Base-by-base conservation (phyloP, 2,113 vertebrate species). In the Gopherus flavomarginatus region DNA sequence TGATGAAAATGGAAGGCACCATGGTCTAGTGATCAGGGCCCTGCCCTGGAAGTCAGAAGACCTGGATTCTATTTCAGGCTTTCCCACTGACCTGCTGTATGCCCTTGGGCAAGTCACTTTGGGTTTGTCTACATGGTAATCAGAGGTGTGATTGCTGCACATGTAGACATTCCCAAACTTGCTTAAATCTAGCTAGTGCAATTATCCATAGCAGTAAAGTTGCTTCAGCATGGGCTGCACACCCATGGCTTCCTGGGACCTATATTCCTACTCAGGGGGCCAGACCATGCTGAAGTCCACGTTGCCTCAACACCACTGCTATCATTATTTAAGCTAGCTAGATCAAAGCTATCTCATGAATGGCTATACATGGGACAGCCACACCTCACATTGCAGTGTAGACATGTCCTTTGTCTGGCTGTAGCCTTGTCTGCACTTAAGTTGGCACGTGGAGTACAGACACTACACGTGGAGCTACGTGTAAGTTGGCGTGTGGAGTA, bases 51-150 rank as follows among this genome's bases (percentile, higher is more conserved):
- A 77, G 65, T 81, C 81, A 95, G 97, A 94, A 97, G 91, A 95
- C 95, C 90, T 96, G 96, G 79, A 72, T 72, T 38, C 65, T 38
- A n/a, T 88, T 27, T 42, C 88, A 93, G 95, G 79, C 96, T 97
- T 96, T 92, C 94, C 84, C 75, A 44, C 42, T 27, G 65, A 79
- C 79, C 81, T 0, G 0, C 56, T 86, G 77, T 1, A 62, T 86
- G 92, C 78, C 35, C 52, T 17, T 24, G 85, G 81, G 79, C 57
- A 86, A 91, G 72, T 38, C 14, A 53, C 81, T 82, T 82, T 56
- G 35, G 50, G n/a, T 22, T 38, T 19, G 65, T 38, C 35, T 21
- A 38, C 17, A 21, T 7, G 4, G 17, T 35, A 38, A n/a, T 21
- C 35, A 11, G 35, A 22, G 35, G 14, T 38, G 16, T 38, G 65